A percentile compares a stretch with the other conserved stretches of the same genome.
Conservation (phyloP, 2,888 invertebrate genomes). For the Allacma fusca region DNA sequence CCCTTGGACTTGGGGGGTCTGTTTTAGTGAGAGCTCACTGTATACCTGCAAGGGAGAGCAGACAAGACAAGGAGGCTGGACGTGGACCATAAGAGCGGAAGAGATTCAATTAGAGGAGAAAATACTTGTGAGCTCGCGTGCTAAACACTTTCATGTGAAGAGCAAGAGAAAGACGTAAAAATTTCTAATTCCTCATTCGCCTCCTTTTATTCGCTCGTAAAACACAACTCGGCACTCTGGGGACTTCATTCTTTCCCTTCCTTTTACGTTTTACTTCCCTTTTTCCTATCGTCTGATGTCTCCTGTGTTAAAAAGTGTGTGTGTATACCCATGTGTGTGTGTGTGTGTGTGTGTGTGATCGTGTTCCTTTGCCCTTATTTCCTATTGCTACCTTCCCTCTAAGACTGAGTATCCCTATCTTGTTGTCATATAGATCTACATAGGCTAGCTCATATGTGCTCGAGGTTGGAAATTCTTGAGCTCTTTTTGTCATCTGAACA, state of each 20-base stretch:
- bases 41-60: neutral
- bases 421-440: neutral
- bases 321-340: neutral
- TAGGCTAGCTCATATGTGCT: no score
- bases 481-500: slow-evolving; percentile 30
- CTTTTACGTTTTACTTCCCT: slow-evolving; percentile 21
- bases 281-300: neutral
- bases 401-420: neutral
- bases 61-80: slow-evolving; percentile 34
- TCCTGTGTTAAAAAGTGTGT: neutral
- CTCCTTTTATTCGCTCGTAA: slow-evolving; percentile 53
- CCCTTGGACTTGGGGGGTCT: no score
- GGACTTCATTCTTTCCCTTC: slow-evolving; percentile 49
- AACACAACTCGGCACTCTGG: slow-evolving; percentile 55
- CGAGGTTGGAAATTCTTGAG: slow-evolving; percentile 16
- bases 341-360: no score
- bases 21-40: no score
- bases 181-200: slow-evolving; percentile 51
- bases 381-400: neutral
- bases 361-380: neutral
- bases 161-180: slow-evolving; percentile 49
- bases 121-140: slow-evolving; percentile 43
- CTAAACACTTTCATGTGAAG: slow-evolving; percentile 50
- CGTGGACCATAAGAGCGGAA: slow-evolving; percentile 31
- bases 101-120: slow-evolving; percentile 45